Evolutionary conservation across 2,113 vertebrate species (phyloP).

Genomic region (Apaloderma vittatum): DNA sequence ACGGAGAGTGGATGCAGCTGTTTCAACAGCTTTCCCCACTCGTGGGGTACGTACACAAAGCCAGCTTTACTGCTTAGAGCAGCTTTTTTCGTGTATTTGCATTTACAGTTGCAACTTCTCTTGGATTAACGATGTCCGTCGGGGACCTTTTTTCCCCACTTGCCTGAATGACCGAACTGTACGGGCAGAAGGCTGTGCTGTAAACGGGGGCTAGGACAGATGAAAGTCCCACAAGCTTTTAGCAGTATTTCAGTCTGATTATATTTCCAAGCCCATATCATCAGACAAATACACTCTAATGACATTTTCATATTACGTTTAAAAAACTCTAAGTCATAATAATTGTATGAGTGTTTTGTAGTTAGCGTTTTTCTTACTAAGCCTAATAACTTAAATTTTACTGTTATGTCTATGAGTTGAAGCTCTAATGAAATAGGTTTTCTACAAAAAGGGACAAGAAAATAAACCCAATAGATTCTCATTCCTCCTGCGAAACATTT

Average conservation of each 20-base stretch:
- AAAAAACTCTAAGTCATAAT: neutral
- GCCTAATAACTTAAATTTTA: neutral
- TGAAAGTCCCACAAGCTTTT: neutral
- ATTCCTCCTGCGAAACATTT: neutral
- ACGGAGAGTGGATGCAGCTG: conserved; percentile 3
- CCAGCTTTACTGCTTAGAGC: neutral
- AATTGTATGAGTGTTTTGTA: neutral
- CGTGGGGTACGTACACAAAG: neutral
- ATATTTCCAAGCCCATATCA: neutral
- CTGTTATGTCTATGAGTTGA: neutral
- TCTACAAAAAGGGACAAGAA: neutral
- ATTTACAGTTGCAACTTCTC: neutral
- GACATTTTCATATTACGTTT: neutral
- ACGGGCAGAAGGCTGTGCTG: fast-evolving
- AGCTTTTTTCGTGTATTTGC: neutral
- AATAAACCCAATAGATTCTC: neutral
- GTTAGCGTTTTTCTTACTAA: neutral
- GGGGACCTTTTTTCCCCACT: neutral
- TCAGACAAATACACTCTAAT: neutral
- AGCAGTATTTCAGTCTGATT: neutral
- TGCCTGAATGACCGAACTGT: neutral
- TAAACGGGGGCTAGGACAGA: neutral
- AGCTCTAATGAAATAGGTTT: neutral
- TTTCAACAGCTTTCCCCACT: conserved; percentile 25
- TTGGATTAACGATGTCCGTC: neutral